Conservation (phyloP, 1,140 invertebrate genomes). For the Penaeus indicus region DNA sequence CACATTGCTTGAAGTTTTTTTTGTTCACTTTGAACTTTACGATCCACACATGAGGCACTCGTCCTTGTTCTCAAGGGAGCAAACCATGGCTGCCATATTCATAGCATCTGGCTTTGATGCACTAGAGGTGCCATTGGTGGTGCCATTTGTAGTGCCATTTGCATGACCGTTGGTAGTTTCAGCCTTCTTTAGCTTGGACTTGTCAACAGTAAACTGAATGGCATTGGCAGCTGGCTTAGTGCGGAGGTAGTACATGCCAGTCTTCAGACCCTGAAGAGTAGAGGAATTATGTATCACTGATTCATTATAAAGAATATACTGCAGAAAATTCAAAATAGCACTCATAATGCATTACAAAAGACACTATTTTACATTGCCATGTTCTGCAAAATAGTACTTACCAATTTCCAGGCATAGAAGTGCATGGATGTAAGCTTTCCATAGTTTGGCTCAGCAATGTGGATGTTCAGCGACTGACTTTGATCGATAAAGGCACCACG, state of each 20-base stretch:
- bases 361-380: no score
- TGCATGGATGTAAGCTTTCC: slow-evolving; percentile 97
- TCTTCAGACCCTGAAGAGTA: slow-evolving; percentile 87
- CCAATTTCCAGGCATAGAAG: slow-evolving; percentile 97
- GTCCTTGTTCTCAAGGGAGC: slow-evolving; percentile 91
- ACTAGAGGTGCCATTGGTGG: slow-evolving; percentile 25
- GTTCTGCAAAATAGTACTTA: slow-evolving; percentile 69
- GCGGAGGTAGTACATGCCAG: slow-evolving; percentile 98
- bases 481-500: slow-evolving; percentile 98
- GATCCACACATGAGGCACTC: slow-evolving; percentile 82
- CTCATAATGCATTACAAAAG: no score
- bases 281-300: no score
- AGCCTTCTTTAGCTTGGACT: slow-evolving; percentile 77
- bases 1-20: not conserved
- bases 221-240: slow-evolving; percentile 97
- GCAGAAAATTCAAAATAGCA: not conserved
- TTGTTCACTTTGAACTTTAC: slow-evolving; percentile 49
- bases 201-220: slow-evolving; percentile 98
- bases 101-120: slow-evolving; percentile 73
- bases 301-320: not conserved
- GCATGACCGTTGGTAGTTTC: slow-evolving; percentile 62
- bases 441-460: slow-evolving; percentile 94
- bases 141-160: slow-evolving; percentile 62
- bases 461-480: slow-evolving; percentile 97
- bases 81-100: slow-evolving; percentile 83